Conservation (phyloP, 2,797 vertebrate species). For the Gobio occitaniae region DNA sequence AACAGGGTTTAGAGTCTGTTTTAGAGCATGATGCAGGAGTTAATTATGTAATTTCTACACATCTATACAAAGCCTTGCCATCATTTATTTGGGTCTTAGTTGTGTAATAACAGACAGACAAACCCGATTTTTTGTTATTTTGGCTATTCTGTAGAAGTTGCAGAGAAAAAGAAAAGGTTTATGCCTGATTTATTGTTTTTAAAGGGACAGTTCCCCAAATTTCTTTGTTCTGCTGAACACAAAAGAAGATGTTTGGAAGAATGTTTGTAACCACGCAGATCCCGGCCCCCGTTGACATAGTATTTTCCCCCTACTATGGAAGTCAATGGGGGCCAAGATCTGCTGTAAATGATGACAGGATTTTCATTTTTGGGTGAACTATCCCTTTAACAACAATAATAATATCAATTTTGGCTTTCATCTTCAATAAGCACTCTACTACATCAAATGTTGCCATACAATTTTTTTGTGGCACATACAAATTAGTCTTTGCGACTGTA, state of each 20-base stretch:
- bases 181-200: neutral
- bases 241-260: no score
- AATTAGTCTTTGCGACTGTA: neutral
- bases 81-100: slow-evolving; percentile 16
- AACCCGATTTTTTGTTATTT: neutral
- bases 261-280: no score
- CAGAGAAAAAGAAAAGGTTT: neutral
- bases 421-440: neutral
- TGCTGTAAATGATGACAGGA: no score
- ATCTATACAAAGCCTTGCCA: neutral
- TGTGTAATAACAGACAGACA: neutral
- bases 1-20: neutral
- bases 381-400: no score
- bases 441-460: neutral
- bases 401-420: neutral
- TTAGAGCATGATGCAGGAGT: neutral
- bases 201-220: no score
- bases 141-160: neutral
- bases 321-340: no score
- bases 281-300: no score
- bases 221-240: no score
- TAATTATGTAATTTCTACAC: slow-evolving; percentile 24
- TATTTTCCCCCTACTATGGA: no score
- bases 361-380: no score
- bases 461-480: neutral